phyloP scores from a whole-genome alignment of 2,113 vertebrate genomes.

The Mesocricetus auratus region DNA sequence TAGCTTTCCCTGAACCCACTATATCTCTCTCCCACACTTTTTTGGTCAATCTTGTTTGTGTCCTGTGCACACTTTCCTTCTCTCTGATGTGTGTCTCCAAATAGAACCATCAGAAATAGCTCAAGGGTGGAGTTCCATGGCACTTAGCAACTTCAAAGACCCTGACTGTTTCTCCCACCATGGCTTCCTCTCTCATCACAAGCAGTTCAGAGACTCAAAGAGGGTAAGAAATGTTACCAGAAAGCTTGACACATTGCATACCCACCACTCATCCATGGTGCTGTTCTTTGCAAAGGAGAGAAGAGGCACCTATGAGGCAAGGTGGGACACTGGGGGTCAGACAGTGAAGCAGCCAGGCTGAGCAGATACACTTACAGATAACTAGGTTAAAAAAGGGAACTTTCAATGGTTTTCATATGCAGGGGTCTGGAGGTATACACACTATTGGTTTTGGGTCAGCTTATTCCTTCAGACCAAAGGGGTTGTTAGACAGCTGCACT shows the following conservation, averaged over 20 bases:
- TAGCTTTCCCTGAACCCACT: not conserved
- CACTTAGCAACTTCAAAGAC: not conserved
- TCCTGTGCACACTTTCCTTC: conserved; percentile 19
- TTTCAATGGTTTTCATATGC: not conserved
- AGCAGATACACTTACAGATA: not conserved
- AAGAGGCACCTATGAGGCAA: not conserved
- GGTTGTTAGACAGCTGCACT: not conserved
- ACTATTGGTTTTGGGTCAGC: not conserved
- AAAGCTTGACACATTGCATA: not conserved
- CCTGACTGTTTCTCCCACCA: not conserved
- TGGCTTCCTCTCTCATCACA: not conserved
- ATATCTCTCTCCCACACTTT: not conserved
- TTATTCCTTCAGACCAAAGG: not conserved
- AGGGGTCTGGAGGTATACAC: not conserved
- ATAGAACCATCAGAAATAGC: not conserved
- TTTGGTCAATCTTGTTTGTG: conserved; percentile 39
- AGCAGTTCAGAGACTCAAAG: not conserved
- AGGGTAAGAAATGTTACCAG: not conserved
- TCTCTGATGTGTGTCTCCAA: not conserved
- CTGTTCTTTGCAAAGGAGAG: not conserved
- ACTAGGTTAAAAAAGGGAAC: not conserved
- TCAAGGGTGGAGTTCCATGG: not conserved
- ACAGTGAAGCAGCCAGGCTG: rapidly evolving
- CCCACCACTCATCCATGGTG: not conserved
- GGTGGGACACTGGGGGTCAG: rapidly evolving